Conservation (phyloP, 2,888 invertebrate genomes). For the Cryptophagus acutangulus region DNA sequence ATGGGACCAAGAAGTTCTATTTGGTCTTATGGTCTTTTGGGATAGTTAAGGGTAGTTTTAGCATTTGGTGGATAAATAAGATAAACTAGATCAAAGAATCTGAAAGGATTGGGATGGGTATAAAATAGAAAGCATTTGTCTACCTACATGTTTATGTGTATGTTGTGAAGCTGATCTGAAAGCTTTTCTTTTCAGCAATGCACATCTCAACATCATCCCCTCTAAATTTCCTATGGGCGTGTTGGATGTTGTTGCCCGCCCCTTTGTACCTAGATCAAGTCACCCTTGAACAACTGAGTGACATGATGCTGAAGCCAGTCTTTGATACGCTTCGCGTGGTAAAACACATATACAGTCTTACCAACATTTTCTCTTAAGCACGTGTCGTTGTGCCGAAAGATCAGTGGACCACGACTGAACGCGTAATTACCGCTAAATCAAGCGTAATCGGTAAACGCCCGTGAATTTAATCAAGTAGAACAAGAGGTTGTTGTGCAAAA, state of each 20-base stretch:
- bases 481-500: slow-evolving; percentile 15
- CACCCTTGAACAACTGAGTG: slow-evolving; percentile 48
- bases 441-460: slow-evolving; percentile 43
- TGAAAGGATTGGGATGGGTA: too few relatives aligned
- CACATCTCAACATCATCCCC: slow-evolving; percentile 1
- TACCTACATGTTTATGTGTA: too few relatives aligned
- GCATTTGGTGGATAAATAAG: too few relatives aligned
- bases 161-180: slow-evolving; percentile 3
- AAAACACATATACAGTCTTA: slow-evolving; percentile 39
- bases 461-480: slow-evolving; percentile 37
- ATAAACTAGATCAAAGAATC: too few relatives aligned
- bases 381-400: slow-evolving; percentile 39
- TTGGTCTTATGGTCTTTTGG: too few relatives aligned
- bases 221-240: slow-evolving; percentile 15
- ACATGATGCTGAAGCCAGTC: slow-evolving; percentile 47
- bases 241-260: slow-evolving; percentile 26
- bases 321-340: slow-evolving; percentile 46
- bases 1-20: too few relatives aligned
- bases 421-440: slow-evolving; percentile 45
- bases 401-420: slow-evolving; percentile 42
- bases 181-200: slow-evolving; percentile 4
- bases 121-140: too few relatives aligned
- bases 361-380: slow-evolving; percentile 40
- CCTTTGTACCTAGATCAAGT: slow-evolving; percentile 44
- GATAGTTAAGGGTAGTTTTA: too few relatives aligned